Evolutionary conservation across 2,888 invertebrate species (phyloP).

Genomic region (Microplitis manilae): DNA sequence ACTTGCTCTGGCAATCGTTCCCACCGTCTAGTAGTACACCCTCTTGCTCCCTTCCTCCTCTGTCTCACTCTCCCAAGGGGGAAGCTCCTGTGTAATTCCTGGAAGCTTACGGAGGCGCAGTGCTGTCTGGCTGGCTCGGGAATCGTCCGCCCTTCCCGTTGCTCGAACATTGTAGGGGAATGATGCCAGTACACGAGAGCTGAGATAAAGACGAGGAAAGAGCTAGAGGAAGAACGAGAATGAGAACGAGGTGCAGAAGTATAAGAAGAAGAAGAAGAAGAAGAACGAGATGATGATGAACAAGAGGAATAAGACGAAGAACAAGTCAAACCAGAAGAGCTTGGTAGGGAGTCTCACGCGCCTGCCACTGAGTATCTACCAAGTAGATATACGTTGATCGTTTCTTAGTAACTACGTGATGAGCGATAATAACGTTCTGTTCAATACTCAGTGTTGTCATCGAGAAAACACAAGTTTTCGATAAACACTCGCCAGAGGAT

Average conservation of each 20-base stretch:
- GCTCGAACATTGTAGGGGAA: slow-evolving; percentile 7
- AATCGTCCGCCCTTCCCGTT: slow-evolving; percentile 47
- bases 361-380: slow-evolving; percentile 31
- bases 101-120: slow-evolving; percentile 65
- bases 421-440: slow-evolving; percentile 68
- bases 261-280: slow-evolving; percentile 30
- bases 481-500: slow-evolving; percentile 6
- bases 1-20: slow-evolving; percentile 58
- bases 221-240: slow-evolving; percentile 30
- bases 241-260: not conserved
- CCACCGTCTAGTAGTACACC: slow-evolving; percentile 67
- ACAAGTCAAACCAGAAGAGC: slow-evolving; percentile 65
- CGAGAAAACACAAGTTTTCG: slow-evolving; percentile 20
- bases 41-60: slow-evolving; percentile 45
- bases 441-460: slow-evolving; percentile 38
- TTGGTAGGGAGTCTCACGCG: slow-evolving; percentile 52
- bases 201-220: slow-evolving; percentile 13
- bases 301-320: slow-evolving; percentile 39
- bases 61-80: slow-evolving; percentile 42
- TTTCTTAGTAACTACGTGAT: slow-evolving; percentile 71
- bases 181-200: not conserved
- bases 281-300: slow-evolving; percentile 42
- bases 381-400: slow-evolving; percentile 42
- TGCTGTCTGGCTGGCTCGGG: slow-evolving; percentile 65
- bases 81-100: slow-evolving; percentile 56